These are phyloP conservation scores for Macquaria australasica DNA, from an alignment of 2,113 vertebrate genomes.

Conservation along the genomic window DNA sequence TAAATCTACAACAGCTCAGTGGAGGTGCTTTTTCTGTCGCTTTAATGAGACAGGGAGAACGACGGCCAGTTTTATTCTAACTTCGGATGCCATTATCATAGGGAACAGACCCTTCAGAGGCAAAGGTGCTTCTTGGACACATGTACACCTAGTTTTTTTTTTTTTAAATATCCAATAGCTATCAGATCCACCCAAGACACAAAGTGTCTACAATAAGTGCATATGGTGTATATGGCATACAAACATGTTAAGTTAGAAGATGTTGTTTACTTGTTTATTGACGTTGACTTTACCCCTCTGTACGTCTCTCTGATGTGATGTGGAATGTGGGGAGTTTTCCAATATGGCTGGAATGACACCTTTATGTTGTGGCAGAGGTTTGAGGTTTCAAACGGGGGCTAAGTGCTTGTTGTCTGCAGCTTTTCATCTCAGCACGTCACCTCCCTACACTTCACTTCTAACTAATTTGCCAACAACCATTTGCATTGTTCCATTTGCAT, in stretches of 20 bases:
- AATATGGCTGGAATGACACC: neutral
- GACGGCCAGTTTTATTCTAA: neutral
- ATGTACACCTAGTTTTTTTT: neutral
- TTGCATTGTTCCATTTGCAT: conserved; percentile 36
- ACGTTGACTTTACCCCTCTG: neutral
- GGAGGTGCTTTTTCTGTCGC: neutral
- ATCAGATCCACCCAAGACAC: neutral
- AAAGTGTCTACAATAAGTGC: neutral
- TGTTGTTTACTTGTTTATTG: neutral
- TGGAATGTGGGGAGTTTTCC: neutral
- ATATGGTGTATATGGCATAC: neutral
- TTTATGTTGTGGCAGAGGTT: neutral
- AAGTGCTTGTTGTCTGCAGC: neutral
- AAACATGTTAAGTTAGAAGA: neutral
- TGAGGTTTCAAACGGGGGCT: neutral
- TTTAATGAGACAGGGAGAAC: neutral
- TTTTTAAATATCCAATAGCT: neutral
- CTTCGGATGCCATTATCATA: neutral
- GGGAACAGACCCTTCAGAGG: neutral
- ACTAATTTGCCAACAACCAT: conserved; percentile 24
- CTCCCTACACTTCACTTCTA: neutral
- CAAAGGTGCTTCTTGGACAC: neutral
- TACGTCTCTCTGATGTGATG: neutral
- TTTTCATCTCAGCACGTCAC: conserved; percentile 7
- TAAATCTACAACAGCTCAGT: neutral